These are phyloP conservation scores for Sinocyclocheilus anophthalmus DNA, from an alignment of 2,113 vertebrate genomes.

Conservation along the genomic window DNA sequence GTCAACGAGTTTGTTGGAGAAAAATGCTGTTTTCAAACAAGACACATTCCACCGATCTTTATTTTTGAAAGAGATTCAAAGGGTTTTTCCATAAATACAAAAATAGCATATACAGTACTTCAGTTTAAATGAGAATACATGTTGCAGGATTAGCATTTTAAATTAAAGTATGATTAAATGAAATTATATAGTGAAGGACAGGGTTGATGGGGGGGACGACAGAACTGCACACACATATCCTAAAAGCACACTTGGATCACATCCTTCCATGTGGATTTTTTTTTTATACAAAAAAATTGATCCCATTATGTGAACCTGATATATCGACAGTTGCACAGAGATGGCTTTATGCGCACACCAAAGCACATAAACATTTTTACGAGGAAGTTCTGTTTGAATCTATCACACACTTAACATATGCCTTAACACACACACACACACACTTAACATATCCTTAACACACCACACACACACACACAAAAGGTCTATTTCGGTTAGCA, in stretches of 20 bases:
- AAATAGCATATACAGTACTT: conserved; percentile 44
- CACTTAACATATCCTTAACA: neutral
- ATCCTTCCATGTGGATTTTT: conserved; percentile 30
- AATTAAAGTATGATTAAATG: conserved; percentile 16
- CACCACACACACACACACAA: neutral
- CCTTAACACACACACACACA: neutral
- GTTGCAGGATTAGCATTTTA: conserved; percentile 26
- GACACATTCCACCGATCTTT: conserved; percentile 6
- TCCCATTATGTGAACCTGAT: conserved; percentile 48
- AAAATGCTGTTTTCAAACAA: neutral
- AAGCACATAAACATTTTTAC: conserved; percentile 41
- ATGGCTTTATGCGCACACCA: conserved; percentile 38
- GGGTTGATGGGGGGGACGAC: neutral
- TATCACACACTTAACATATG: conserved; percentile 7
- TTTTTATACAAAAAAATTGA: conserved; percentile 39
- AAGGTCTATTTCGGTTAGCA: conserved; percentile 22
- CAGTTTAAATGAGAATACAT: conserved; percentile 33
- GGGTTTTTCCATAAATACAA: conserved; percentile 44
- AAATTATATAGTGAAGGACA: neutral
- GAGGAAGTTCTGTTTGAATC: conserved; percentile 31
- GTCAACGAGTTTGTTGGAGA: neutral
- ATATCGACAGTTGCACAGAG: conserved; percentile 43
- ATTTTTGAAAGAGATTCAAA: conserved; percentile 42
- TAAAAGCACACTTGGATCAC: conserved; percentile 28
- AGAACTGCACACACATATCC: conserved; percentile 1